Base-by-base conservation (phyloP, 1,140 invertebrate species). In the Periplaneta americana region DNA sequence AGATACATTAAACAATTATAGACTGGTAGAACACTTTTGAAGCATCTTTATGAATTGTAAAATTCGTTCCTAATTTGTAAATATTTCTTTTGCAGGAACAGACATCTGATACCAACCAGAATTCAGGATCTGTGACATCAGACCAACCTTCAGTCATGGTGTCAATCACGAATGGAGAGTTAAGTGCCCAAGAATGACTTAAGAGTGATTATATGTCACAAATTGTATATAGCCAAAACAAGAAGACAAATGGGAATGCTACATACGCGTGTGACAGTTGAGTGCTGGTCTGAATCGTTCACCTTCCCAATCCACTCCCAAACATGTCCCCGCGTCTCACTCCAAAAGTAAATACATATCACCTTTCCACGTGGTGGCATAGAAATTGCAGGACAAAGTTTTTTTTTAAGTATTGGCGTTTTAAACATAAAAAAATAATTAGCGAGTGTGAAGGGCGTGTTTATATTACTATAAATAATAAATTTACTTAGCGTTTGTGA, bases 121-220 rank as follows among this genome's bases (percentile, higher is more conserved):
- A 34, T n/a, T 36, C 32, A 9, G 33, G 10, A 36, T n/a, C 75
- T 4, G 33, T 33, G 75, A 77, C 31, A 31, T 34, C 75, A n/a
- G 33, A 77, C 17, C 75, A 77, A 77, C 31, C 31, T 28, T 77
- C 75, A 0, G 75, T 77, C 31, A 77, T 8, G 75, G 75, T 77
- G 31, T 34, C 75, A 2, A 77, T 77, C 31, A 77, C 75, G 13
- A 77, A 77, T 36, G 75, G 75, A 33, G 75, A 77, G 33, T 33
- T 77, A 33, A 77, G 75, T 77, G 75, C 75, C 75, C 35, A 77
- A 33, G 48, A 66, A 66, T 66, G 48, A 66, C 48, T 66, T 66
- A 66, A 9, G 0, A 28, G 48, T 66, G 48, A 28, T n/a, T 28
- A n/a, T 66, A 28, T 28, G 5, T 66, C 22, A 66, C n/a, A 28